A percentile compares a stretch with the other conserved stretches of the same genome.
phyloP scores from a whole-genome alignment of 2,888 invertebrate genomes.

The Mythimna impura region DNA sequence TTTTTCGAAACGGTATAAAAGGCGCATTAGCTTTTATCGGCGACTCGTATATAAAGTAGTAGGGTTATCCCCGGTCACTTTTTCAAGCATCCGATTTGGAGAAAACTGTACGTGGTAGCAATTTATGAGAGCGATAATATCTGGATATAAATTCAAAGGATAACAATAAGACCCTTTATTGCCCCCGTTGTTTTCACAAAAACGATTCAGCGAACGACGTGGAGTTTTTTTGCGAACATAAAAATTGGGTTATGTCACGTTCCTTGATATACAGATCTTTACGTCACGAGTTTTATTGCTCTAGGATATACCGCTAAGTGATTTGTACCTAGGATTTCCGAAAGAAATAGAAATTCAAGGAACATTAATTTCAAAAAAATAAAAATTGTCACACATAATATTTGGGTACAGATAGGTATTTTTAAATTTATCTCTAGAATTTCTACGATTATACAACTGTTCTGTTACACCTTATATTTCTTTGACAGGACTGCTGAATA shows the following conservation, averaged over 20 bases:
- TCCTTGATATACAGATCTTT: slow-evolving; percentile 83
- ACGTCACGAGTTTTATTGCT: slow-evolving; percentile 75
- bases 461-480: too few relatives aligned
- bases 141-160: slow-evolving; percentile 90
- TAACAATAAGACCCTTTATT: slow-evolving; percentile 90
- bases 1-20: slow-evolving; percentile 59
- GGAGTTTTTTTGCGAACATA: slow-evolving; percentile 82
- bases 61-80: slow-evolving; percentile 81
- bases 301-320: slow-evolving; percentile 69
- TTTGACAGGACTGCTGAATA: too few relatives aligned
- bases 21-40: slow-evolving; percentile 73
- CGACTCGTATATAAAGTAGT: slow-evolving; percentile 71
- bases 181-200: slow-evolving; percentile 88
- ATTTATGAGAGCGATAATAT: slow-evolving; percentile 89
- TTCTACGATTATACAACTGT: too few relatives aligned
- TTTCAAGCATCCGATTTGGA: slow-evolving; percentile 82
- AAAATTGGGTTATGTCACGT: slow-evolving; percentile 84
- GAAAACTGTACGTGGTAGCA: slow-evolving; percentile 84
- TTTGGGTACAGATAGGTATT: too few relatives aligned
- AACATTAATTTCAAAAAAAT: background rate
- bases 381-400: background rate
- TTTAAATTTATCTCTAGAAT: too few relatives aligned
- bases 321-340: slow-evolving; percentile 45
- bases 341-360: background rate
- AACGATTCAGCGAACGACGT: slow-evolving; percentile 84